Percentiles rank a stretch among this genome's conserved stretches.
Evolutionary conservation across 2,797 vertebrate genomes (phyloP).

Genomic region (Notoglanidium macrostoma): DNA sequence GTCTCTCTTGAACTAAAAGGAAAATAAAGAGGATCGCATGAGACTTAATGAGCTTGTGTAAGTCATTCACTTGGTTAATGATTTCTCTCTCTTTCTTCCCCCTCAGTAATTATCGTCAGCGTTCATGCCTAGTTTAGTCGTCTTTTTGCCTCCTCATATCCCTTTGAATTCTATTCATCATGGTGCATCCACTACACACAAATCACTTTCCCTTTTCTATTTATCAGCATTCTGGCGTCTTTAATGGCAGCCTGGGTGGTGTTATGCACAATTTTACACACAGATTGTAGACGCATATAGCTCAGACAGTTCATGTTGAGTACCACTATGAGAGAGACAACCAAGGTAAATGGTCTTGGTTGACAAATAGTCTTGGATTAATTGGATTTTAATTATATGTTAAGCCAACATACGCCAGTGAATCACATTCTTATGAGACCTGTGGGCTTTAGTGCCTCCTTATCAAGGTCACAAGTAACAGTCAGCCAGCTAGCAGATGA

Average conservation of each 20-base stretch:
- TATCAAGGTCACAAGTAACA: conserved; percentile 78
- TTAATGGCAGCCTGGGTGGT: conserved; percentile 39
- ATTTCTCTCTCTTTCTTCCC: conserved; percentile 67
- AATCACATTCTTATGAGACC: conserved; percentile 74
- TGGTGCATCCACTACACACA: conserved; percentile 30
- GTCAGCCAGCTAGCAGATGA: conserved; percentile 68
- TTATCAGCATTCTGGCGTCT: conserved; percentile 42
- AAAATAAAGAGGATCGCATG: conserved; percentile 74
- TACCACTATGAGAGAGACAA: background rate
- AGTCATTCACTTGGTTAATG: conserved; percentile 73
- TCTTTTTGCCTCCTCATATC: conserved; percentile 62
- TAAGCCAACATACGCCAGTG: conserved; percentile 73
- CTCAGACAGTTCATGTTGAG: background rate
- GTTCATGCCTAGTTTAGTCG: conserved; percentile 65
- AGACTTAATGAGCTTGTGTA: conserved; percentile 78
- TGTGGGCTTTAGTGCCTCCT: conserved; percentile 70
- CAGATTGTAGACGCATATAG: conserved; percentile 25
- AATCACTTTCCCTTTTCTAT: conserved; percentile 46
- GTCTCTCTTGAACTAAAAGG: conserved; percentile 75
- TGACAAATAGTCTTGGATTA: conserved; percentile 82
- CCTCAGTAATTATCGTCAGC: conserved; percentile 65
- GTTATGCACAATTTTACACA: conserved; percentile 27
- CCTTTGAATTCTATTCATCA: conserved; percentile 57
- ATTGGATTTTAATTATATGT: conserved; percentile 83
- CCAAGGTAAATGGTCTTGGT: conserved; percentile 44